A percentile compares a stretch with the other conserved stretches of the same genome.
These are phyloP conservation scores for Desoria tigrina DNA, from an alignment of 2,888 invertebrate species.

Conservation along the genomic window DNA sequence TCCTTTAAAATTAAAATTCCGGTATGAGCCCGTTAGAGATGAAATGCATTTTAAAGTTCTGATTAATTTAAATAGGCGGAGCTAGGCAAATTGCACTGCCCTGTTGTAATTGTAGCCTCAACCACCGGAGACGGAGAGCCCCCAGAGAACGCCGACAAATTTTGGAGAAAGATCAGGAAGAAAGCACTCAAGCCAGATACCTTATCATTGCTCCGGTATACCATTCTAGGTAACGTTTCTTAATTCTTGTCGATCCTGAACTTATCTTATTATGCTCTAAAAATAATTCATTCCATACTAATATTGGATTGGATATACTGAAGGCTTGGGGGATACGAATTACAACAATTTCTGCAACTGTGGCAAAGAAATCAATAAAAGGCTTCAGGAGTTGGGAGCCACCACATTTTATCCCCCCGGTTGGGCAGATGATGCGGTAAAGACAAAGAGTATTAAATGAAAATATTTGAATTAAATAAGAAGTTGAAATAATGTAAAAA, in stretches of 20 bases:
- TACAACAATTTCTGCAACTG: slow-evolving; percentile 63
- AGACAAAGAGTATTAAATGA: too few relatives aligned
- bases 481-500: too few relatives aligned
- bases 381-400: slow-evolving; percentile 60
- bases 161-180: slow-evolving; percentile 59
- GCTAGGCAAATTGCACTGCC: slow-evolving; percentile 50
- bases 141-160: slow-evolving; percentile 61
- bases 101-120: slow-evolving; percentile 60
- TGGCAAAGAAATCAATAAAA: slow-evolving; percentile 58
- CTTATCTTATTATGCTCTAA: not conserved
- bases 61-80: slow-evolving; percentile 40
- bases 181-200: slow-evolving; percentile 56
- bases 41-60: not conserved
- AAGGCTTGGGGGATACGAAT: slow-evolving; percentile 64
- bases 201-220: slow-evolving; percentile 58
- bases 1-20: not conserved
- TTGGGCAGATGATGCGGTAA: slow-evolving; percentile 49
- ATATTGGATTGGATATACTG: not conserved
- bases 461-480: not conserved
- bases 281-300: too few relatives aligned
- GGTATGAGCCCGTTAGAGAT: not conserved
- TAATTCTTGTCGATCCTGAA: not conserved
- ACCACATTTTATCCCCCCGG: slow-evolving; percentile 59
- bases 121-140: slow-evolving; percentile 65
- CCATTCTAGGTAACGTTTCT: slow-evolving; percentile 59